Conservation (phyloP, 2,113 vertebrate genomes). For the Serilophus lunatus region DNA sequence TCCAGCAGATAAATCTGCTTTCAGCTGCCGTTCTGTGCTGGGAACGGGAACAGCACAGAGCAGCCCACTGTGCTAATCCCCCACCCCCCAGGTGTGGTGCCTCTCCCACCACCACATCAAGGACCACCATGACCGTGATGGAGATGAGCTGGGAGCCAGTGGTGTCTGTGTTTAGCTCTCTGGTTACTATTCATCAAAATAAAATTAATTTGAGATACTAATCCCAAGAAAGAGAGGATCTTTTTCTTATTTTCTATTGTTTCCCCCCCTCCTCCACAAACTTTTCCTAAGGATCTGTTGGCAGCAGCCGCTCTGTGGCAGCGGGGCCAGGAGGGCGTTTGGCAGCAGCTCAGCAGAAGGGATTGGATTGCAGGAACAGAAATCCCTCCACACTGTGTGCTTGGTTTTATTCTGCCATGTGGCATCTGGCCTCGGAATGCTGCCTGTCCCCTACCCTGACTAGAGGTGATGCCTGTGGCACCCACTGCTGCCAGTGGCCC, state of each 20-base stretch:
- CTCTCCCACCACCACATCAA: neutral
- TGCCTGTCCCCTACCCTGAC: neutral
- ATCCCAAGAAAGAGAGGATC: neutral
- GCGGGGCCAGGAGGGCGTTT: neutral
- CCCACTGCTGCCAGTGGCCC: neutral
- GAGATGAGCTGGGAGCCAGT: neutral
- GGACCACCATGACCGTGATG: neutral
- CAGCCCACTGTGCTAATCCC: neutral
- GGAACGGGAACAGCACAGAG: neutral
- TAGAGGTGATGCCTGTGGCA: neutral
- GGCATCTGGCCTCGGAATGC: neutral
- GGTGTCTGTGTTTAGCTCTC: neutral
- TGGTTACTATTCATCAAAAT: neutral
- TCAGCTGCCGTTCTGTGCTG: neutral
- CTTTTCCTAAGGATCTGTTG: neutral
- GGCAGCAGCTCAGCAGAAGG: neutral
- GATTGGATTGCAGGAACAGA: neutral
- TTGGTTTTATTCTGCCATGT: neutral
- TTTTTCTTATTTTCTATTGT: fast-evolving
- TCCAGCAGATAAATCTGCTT: conserved; percentile 36
- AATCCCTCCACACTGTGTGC: neutral
- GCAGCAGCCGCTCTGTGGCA: neutral
- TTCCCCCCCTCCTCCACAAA: neutral
- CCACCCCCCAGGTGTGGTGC: neutral
- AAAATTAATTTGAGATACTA: neutral